Evolutionary conservation across 2,113 vertebrate genomes (phyloP), one percentile per base, ranked within the genome.

Genomic region (Ammodytes marinus): DNA sequence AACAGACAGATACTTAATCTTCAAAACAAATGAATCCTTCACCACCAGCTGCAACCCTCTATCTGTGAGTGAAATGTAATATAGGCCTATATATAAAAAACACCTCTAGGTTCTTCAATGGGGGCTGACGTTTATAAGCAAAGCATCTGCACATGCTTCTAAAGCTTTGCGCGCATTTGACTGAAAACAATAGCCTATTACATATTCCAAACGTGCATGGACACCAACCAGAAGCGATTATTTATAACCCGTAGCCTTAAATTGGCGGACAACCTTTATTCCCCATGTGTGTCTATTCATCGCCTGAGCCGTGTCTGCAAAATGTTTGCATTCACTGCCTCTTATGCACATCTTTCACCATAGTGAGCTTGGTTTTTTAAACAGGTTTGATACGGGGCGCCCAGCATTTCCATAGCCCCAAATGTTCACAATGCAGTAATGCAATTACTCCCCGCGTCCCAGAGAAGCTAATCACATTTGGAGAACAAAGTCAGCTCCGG

Each of bases 391-490:
- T 94, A 93, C 92, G 91, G 27, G 93, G 86, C 85, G 55, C 82
- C 69, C 53, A 19, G n/a, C 74, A 92, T 89, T 92, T 90, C 89
- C 93, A 92, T 91, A 92, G 92, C 87, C 79, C 80, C 65, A 82
- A 84, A 89, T 77, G 86, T 80, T 80, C 91, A 94, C 92, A 93
- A 93, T 94, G 90, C 89, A 74, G 86, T 95, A 96, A 96, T 95
- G 93, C 92, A 95, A 95, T 96, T 95, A 95, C 89, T 90, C 88
- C 74, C 77, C 55, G 88, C 89, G 91, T 88, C 87, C 90, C 87
- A 65, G 86, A 85, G 90, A 87, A 86, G 87, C 89, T 96, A 95
- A 96, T 95, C 95, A 94, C 95, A 95, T 95, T 95, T 91, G 74
- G 93, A 86, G 92, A 94, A 95, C 94, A 96, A 95, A 95, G 91